Evolutionary conservation across 1,140 invertebrate genomes (phyloP), one percentile per base, ranked within the genome.

Genomic region (Drosophila trapezifrons): DNA sequence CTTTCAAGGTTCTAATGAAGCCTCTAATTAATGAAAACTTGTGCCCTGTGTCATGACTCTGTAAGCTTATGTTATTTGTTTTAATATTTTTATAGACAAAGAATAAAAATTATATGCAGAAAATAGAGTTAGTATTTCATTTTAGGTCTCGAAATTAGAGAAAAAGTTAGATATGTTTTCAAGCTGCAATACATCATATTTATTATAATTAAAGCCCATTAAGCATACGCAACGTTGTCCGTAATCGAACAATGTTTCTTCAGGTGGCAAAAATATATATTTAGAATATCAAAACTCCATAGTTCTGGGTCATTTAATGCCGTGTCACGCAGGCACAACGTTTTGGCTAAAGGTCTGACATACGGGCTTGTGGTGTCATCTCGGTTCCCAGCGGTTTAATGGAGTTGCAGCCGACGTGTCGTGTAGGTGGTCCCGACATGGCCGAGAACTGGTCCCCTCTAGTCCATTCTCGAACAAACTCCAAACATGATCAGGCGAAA

Each of bases 401-500:
- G 78, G 40, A 73, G 62, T 66, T 76, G 46, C 59, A 77, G 45
- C 43, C 43, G 38, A 63, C 64, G 62, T 71, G 45, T 60, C 43
- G 63, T 60, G 57, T 67, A 66, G 77, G 76, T 67, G 55, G 52
- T 37, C 35, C 79, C 52, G 47, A 38, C 42, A 38, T 75, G 54
- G 42, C 43, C 45, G 40, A 25, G 22, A 49, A 27, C 37, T 40
- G 42, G 15, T 32, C 5, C 17, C 47, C 17, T 13, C 12, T 12
- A 17, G 5, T 18, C 27, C 13, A 10, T 18, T 43, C 13, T 32
- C 51, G 55, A 45, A 74, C 77, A 65, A 77, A 77, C 63, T 78
- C 60, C 47, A 67, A 65, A 78, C 69, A 70, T 70, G 66, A 81
- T 76, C 57, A 9, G 55, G 62, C 38, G 17, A 59, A 79, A 79